Evolutionary conservation across 2,888 invertebrate genomes (phyloP).

Genomic region (Lochmaea capreae): DNA sequence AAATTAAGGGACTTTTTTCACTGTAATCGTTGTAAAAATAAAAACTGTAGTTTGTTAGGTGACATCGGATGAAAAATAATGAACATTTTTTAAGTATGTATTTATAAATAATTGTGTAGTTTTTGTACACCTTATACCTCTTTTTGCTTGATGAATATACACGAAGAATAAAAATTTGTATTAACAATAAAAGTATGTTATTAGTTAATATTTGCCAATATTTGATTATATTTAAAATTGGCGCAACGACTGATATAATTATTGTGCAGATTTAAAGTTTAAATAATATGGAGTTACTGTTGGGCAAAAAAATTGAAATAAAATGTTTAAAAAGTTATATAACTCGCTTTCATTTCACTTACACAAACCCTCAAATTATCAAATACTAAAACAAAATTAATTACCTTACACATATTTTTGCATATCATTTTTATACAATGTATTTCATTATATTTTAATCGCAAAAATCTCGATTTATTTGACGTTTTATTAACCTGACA

Average conservation of each 20-base stretch:
- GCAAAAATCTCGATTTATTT: no score
- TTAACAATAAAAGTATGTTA: constrained; percentile 7
- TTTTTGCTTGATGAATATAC: constrained; percentile 29
- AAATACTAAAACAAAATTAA: no score
- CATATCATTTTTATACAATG: neutral
- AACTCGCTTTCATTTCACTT: neutral
- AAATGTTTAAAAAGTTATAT: constrained; percentile 3
- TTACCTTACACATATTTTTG: no score
- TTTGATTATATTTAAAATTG: constrained; percentile 7
- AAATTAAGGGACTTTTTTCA: constrained; percentile 14
- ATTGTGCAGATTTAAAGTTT: constrained; percentile 24
- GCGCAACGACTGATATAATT: constrained; percentile 33
- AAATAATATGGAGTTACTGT: constrained; percentile 14
- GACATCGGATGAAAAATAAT: neutral
- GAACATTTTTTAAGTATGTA: constrained; percentile 24
- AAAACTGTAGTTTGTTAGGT: constrained; percentile 8
- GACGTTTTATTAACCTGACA: no score
- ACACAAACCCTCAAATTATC: neutral
- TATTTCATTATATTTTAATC: no score
- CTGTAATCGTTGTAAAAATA: constrained; percentile 23
- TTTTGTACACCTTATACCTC: constrained; percentile 31
- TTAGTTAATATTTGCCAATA: constrained; percentile 11
- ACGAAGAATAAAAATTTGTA: constrained; percentile 20
- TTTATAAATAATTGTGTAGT: constrained; percentile 31
- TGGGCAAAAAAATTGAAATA: constrained; percentile 12